Conservation (phyloP, 2,113 vertebrate genomes). For the Nettapus auritus region DNA sequence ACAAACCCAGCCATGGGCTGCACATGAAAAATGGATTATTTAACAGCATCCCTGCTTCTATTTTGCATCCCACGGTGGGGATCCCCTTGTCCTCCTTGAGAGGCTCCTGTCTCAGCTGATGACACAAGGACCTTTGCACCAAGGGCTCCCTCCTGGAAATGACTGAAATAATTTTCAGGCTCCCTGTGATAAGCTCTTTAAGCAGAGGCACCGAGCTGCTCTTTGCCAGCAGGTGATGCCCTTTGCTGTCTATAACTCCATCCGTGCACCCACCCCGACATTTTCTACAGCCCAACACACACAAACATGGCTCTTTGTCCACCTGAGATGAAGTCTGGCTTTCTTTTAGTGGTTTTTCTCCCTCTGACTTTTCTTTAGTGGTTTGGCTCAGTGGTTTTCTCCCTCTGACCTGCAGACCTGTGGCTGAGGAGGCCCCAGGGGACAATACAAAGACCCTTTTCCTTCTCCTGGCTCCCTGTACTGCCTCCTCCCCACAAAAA, state of each 20-base stretch:
- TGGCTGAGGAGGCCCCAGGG: not conserved
- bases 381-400: not conserved
- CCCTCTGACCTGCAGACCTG: not conserved
- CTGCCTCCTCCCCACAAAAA: rapidly evolving
- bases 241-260: not conserved
- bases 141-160: not conserved
- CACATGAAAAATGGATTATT: not conserved
- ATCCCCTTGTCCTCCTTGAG: not conserved
- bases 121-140: not conserved
- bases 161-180: not conserved
- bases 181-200: not conserved
- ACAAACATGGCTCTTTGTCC: not conserved
- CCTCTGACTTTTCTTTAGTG: no score
- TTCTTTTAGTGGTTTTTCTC: not conserved
- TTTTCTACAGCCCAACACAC: not conserved
- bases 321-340: not conserved
- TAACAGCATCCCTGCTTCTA: not conserved
- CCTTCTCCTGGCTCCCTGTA: not conserved
- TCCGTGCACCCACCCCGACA: not conserved
- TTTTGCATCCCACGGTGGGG: not conserved
- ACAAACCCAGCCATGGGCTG: not conserved
- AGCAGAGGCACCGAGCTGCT: not conserved
- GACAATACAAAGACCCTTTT: not conserved
- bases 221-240: not conserved
- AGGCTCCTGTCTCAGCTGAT: not conserved